These are phyloP conservation scores for Mohoua ochrocephala DNA, from an alignment of 2,113 vertebrate genomes.

Conservation along the genomic window DNA sequence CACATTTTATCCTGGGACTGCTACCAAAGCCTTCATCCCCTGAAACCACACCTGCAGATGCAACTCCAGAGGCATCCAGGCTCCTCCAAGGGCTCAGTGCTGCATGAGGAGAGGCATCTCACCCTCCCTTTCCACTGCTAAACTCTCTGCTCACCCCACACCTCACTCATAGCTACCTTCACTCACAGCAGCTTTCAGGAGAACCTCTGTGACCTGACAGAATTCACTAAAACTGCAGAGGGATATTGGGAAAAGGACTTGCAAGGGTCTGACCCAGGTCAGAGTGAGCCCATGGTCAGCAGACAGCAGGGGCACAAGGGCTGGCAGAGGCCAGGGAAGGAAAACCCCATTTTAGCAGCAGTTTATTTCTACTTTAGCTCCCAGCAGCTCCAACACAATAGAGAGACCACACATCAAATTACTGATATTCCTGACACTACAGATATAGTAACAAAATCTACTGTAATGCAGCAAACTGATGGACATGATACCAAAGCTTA, in stretches of 20 bases:
- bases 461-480: neutral
- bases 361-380: neutral
- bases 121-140: neutral
- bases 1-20: neutral
- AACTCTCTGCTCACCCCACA: neutral
- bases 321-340: neutral
- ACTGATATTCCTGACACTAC: neutral
- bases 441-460: neutral
- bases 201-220: neutral
- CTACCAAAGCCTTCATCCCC: neutral
- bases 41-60: neutral
- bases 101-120: neutral
- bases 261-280: neutral
- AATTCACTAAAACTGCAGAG: neutral
- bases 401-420: neutral
- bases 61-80: neutral
- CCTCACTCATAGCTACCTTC: neutral
- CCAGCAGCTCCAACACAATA: neutral
- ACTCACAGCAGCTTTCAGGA: neutral
- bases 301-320: neutral
- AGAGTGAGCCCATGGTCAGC: neutral
- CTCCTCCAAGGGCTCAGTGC: neutral
- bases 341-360: neutral
- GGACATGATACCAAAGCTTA: neutral
- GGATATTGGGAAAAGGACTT: neutral